phyloP scores from a whole-genome alignment of 2,113 vertebrate species.

The Brienomyrus brachyistius region DNA sequence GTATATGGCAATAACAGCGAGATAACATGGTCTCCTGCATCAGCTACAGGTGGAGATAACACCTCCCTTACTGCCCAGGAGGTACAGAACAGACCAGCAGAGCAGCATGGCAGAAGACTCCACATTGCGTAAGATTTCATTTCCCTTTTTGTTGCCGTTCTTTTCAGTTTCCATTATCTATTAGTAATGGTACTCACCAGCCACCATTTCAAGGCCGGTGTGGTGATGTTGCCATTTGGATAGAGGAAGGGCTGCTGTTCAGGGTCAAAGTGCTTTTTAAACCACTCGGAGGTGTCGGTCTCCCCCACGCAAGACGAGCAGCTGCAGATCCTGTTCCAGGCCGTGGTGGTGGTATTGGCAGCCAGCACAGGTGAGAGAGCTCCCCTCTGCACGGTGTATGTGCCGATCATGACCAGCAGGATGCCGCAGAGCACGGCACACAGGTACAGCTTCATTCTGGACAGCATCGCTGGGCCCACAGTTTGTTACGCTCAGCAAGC shows the following conservation, averaged over 20 bases:
- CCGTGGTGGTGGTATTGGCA: not conserved
- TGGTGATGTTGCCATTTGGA: slow-evolving; percentile 40
- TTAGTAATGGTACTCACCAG: slow-evolving; percentile 56
- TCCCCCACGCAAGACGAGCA: slow-evolving; percentile 37
- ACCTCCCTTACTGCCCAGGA: too few relatives aligned
- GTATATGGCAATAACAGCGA: not conserved
- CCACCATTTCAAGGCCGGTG: slow-evolving; percentile 59
- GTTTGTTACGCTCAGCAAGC: too few relatives aligned
- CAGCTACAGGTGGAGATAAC: too few relatives aligned
- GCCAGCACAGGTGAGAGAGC: slow-evolving; percentile 23
- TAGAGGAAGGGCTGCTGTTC: slow-evolving; percentile 49
- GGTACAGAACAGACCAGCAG: too few relatives aligned
- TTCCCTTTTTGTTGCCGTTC: not conserved
- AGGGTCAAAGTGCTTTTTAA: slow-evolving; percentile 50
- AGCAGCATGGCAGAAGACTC: not conserved
- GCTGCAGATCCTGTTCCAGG: slow-evolving; percentile 28
- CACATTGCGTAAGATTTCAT: not conserved
- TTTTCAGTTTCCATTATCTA: not conserved
- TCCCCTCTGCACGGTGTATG: slow-evolving; percentile 47
- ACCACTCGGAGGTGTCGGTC: slow-evolving; percentile 46
- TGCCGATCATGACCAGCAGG: slow-evolving; percentile 57
- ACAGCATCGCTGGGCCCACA: slow-evolving; percentile 39
- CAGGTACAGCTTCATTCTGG: slow-evolving; percentile 51
- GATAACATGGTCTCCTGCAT: too few relatives aligned
- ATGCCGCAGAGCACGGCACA: slow-evolving; percentile 33